Percentiles rank a stretch among this genome's conserved stretches.
These are phyloP conservation scores for Corythaixoides concolor DNA, from an alignment of 2,113 vertebrate genomes.

Conservation along the genomic window DNA sequence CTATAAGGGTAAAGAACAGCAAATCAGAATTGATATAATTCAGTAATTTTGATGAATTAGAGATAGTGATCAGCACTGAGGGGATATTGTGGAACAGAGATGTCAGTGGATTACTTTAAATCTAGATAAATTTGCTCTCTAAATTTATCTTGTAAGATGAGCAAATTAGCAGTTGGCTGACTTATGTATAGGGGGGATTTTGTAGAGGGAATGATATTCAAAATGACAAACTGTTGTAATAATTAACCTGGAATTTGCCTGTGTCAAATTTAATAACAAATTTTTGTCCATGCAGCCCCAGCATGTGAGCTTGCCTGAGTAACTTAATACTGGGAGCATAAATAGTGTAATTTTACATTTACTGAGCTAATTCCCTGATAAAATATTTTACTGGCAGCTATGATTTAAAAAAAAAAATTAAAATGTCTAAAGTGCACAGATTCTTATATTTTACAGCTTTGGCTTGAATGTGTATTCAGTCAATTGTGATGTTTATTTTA, in stretches of 20 bases:
- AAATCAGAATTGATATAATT: background rate
- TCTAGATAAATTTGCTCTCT: background rate
- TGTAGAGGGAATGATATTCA: background rate
- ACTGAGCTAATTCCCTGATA: background rate
- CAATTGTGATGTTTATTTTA: background rate
- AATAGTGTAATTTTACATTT: background rate
- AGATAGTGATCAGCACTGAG: background rate
- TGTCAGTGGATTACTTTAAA: background rate
- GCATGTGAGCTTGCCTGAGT: background rate
- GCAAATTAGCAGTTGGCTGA: background rate
- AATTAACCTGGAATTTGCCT: constrained; percentile 2
- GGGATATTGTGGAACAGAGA: background rate
- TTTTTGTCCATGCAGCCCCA: background rate
- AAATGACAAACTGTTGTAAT: background rate
- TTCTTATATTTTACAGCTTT: background rate
- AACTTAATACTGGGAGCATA: background rate
- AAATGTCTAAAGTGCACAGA: background rate
- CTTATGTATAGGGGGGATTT: background rate
- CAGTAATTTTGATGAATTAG: background rate
- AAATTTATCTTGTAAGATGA: background rate
- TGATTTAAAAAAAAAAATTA: background rate
- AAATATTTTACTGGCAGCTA: constrained; percentile 1
- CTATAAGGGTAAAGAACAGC: background rate
- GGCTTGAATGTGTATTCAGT: background rate
- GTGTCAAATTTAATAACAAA: background rate